These are phyloP conservation scores for Hemiprocne comata DNA, from an alignment of 2,113 vertebrate species.

Conservation along the genomic window DNA sequence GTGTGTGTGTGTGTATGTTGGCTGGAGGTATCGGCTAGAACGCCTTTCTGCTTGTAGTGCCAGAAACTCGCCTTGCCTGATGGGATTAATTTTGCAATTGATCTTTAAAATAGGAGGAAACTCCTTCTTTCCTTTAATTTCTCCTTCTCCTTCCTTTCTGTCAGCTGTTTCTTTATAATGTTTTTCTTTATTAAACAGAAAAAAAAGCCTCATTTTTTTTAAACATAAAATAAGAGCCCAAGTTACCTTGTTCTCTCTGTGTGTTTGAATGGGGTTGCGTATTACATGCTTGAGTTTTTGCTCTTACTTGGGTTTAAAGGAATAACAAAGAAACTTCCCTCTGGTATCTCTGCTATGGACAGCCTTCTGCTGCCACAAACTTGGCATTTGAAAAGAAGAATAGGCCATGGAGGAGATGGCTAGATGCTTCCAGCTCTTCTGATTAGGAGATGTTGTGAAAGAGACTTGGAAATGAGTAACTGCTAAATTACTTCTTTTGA, in stretches of 20 bases:
- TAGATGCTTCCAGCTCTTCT: neutral
- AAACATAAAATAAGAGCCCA: neutral
- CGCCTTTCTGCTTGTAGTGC: neutral
- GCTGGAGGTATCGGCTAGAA: neutral
- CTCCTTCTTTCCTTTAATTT: neutral
- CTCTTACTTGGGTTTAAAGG: neutral
- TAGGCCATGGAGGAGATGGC: neutral
- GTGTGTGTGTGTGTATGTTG: accelerated
- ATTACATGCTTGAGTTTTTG: neutral
- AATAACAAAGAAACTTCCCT: neutral
- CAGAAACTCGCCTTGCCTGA: neutral
- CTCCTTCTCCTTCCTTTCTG: neutral
- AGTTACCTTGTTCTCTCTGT: neutral
- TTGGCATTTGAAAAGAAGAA: neutral
- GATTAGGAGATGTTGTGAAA: neutral
- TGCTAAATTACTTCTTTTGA: neutral
- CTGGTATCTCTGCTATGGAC: neutral
- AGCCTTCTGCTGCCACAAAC: neutral
- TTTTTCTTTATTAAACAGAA: neutral
- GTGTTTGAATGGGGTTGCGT: neutral
- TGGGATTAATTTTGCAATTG: neutral
- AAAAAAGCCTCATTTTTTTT: neutral
- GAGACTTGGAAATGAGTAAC: neutral
- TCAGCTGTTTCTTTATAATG: neutral
- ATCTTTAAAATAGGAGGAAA: neutral